Base-by-base conservation (phyloP, 2,888 invertebrate genomes). In the Macaria notata region DNA sequence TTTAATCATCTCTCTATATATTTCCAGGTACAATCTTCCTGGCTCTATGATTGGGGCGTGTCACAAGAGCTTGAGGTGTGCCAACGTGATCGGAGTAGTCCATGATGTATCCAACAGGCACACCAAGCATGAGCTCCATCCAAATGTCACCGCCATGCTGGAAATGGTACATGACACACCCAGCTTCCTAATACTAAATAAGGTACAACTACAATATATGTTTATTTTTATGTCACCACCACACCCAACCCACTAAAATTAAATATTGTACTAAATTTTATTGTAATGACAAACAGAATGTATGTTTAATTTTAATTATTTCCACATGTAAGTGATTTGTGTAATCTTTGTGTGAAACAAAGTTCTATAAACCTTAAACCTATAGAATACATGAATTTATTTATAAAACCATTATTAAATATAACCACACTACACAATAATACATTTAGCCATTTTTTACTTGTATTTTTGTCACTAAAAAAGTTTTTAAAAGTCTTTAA, bases 171-270 rank as follows among this genome's bases (percentile, higher is more conserved):
- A 92, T 0, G 79, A 92, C 4, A 86, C 92, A 57, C 94, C 94
- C 0, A 94, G 94, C 69, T 94, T 98, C 72, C 90, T 99, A 19
- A 93, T 99, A 56, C 84, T 99, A 19, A 99, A 99, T 83, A 99
- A 99, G 93, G 95, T 96, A 41, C n/a, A 19, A 19, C 2, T 96
- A 41, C n/a, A 19, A 19, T 19, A 1, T 36, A 36, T 36, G 33
- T 7, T 36, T 36, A 19, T 19, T 19, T 19, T 19, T 19, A 19
- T 1, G 19, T 19, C 19, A n/a, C n/a, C n/a, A n/a, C n/a, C n/a
- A n/a, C n/a, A n/a, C 19, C 2, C 1, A 19, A 19, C 19, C 19
- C 19, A 19, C 19, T 19, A 19, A 2, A 19, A 19, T 19, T 19
- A 19, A 19, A 2, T 19, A 7, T 36, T 5, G 4, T 7, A 36